Evolutionary conservation across 2,888 invertebrate genomes (phyloP).

Genomic region (Tanaodytes sp.): DNA sequence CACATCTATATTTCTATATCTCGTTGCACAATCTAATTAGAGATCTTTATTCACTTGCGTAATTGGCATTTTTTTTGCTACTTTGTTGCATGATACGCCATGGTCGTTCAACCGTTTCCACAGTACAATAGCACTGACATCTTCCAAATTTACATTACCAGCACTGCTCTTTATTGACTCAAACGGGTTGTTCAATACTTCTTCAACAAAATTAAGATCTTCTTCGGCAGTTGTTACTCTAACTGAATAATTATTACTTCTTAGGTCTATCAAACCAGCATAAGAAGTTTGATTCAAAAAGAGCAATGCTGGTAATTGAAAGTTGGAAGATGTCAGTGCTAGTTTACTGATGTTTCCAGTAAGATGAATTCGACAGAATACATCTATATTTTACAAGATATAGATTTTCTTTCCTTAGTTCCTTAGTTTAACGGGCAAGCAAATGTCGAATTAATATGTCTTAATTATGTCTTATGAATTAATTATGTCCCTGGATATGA

Average conservation of each 20-base stretch:
- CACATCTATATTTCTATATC: not conserved
- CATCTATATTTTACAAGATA: constrained; percentile 13
- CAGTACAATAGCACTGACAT: too few relatives aligned
- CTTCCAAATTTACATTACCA: too few relatives aligned
- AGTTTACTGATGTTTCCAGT: not conserved
- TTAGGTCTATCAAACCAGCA: too few relatives aligned
- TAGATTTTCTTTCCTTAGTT: constrained; percentile 15
- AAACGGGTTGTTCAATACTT: too few relatives aligned
- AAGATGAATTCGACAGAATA: constrained; percentile 22
- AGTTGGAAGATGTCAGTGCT: too few relatives aligned
- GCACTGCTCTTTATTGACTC: too few relatives aligned
- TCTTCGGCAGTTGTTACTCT: too few relatives aligned
- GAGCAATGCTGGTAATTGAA: too few relatives aligned
- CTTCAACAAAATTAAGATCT: too few relatives aligned
- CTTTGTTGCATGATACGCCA: constrained; percentile 8
- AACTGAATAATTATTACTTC: too few relatives aligned
- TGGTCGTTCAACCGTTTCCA: constrained; percentile 19
- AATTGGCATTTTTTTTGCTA: constrained; percentile 8
- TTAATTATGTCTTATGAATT: too few relatives aligned
- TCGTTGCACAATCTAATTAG: not conserved
- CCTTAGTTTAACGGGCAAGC: constrained; percentile 50
- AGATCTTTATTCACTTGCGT: not conserved
- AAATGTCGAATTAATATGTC: constrained; percentile 37
- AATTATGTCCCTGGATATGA: constrained; percentile 54
- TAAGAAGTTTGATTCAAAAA: too few relatives aligned